Evolutionary conservation across 2,888 invertebrate species (phyloP).

Genomic region (Atethmia centrago): DNA sequence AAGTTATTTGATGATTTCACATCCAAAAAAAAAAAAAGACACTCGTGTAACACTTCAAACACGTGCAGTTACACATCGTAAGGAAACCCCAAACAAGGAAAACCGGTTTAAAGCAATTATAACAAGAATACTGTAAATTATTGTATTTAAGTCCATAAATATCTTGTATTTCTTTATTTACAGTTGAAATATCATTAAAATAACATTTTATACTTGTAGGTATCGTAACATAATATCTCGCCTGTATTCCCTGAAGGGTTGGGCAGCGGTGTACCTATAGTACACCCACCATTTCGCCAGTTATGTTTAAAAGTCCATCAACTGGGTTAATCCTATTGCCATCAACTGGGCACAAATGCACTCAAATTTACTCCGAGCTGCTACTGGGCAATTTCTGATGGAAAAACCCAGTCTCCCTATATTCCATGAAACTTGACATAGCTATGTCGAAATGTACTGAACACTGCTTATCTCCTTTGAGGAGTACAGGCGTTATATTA

Average conservation of each 20-base stretch:
- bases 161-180: background rate
- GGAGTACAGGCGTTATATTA: too few species aligned
- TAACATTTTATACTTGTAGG: background rate
- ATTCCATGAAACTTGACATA: background rate
- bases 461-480: background rate
- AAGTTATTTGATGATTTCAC: too few species aligned
- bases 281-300: too few species aligned
- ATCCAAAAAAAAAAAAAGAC: too few species aligned
- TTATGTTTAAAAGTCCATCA: too few species aligned
- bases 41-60: background rate
- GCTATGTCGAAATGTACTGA: background rate
- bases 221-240: background rate
- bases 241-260: too few species aligned
- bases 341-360: too few species aligned
- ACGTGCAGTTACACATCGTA: background rate
- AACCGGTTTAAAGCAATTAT: constrained; percentile 16
- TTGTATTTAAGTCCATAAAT: background rate
- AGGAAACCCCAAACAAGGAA: constrained; percentile 39
- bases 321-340: too few species aligned
- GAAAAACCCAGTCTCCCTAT: too few species aligned
- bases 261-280: too few species aligned
- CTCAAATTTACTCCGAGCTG: too few species aligned
- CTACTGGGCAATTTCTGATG: too few species aligned
- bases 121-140: background rate
- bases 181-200: background rate